These are phyloP conservation scores for Stomorhina lunata DNA, from an alignment of 2,888 invertebrate genomes.

Conservation along the genomic window DNA sequence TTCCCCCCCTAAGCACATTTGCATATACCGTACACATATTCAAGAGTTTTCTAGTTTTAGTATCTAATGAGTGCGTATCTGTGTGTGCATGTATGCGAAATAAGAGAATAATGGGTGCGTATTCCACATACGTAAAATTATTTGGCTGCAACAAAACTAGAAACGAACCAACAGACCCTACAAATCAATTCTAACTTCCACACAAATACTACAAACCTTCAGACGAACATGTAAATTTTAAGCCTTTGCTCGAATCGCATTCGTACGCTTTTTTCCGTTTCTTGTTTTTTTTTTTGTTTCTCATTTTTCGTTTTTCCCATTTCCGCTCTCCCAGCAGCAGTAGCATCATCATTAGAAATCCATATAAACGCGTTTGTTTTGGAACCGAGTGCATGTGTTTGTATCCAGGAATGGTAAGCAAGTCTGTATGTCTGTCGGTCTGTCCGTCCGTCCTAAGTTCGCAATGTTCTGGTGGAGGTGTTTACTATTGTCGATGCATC, in stretches of 20 bases:
- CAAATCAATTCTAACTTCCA: conserved; percentile 58
- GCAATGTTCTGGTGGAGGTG: conserved; percentile 54
- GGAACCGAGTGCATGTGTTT: background rate
- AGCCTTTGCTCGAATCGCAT: conserved; percentile 28
- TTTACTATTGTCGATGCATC: conserved; percentile 61
- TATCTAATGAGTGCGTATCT: background rate
- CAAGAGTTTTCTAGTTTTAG: conserved; percentile 8
- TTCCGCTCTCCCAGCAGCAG: conserved; percentile 48
- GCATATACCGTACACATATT: background rate
- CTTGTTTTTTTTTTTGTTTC: background rate
- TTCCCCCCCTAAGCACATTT: conserved; percentile 8
- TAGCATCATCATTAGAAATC: too few relatives aligned
- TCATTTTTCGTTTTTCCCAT: conserved; percentile 21
- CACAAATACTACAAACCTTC: conserved; percentile 16
- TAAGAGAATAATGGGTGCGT: conserved; percentile 74
- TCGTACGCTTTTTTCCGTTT: conserved; percentile 38
- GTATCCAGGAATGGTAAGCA: too few relatives aligned
- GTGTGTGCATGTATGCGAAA: conserved; percentile 11
- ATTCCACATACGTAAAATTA: conserved; percentile 73
- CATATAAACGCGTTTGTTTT: conserved; percentile 36
- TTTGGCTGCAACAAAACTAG: conserved; percentile 69
- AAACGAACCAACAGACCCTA: conserved; percentile 30
- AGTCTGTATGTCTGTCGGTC: background rate
- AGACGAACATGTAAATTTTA: background rate
- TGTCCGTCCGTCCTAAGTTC: conserved; percentile 12